phyloP scores from a whole-genome alignment of 2,113 vertebrate genomes.

The Enhydra lutris region DNA sequence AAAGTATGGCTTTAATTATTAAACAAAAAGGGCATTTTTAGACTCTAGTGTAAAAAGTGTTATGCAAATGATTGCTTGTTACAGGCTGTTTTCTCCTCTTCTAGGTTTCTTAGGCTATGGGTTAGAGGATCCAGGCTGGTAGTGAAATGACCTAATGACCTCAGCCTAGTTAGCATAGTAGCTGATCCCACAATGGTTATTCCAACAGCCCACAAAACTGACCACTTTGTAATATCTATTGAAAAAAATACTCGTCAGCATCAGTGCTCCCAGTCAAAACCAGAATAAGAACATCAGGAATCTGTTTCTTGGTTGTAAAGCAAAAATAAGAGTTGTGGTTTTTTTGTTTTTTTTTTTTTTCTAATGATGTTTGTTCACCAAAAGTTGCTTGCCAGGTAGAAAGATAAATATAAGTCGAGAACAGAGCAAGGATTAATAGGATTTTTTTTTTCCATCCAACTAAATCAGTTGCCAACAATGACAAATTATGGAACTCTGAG shows the following conservation, averaged over 20 bases:
- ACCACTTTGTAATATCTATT: background rate
- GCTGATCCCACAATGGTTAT: background rate
- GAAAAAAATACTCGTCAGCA: constrained; percentile 36
- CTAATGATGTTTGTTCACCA: constrained; percentile 34
- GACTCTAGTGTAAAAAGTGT: background rate
- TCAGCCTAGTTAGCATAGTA: background rate
- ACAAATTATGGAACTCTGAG: background rate
- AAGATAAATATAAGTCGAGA: constrained; percentile 34
- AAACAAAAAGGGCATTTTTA: background rate
- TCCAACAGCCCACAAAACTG: constrained; percentile 18
- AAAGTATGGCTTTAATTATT: background rate
- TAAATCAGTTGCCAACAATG: constrained; percentile 17
- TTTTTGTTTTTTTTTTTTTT: background rate
- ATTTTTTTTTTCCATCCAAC: background rate
- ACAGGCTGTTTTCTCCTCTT: background rate
- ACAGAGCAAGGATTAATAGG: background rate
- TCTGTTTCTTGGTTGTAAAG: constrained; percentile 41
- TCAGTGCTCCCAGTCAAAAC: constrained; percentile 30
- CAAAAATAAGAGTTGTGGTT: background rate
- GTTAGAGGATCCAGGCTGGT: background rate
- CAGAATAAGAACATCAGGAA: constrained; percentile 49
- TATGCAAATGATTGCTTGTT: background rate
- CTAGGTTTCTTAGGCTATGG: background rate
- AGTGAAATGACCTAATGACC: background rate
- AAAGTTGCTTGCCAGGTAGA: constrained; percentile 23